A percentile compares a stretch with the other conserved stretches of the same genome.
phyloP scores from a whole-genome alignment of 2,113 vertebrate genomes.

The Varanus komodoensis region DNA sequence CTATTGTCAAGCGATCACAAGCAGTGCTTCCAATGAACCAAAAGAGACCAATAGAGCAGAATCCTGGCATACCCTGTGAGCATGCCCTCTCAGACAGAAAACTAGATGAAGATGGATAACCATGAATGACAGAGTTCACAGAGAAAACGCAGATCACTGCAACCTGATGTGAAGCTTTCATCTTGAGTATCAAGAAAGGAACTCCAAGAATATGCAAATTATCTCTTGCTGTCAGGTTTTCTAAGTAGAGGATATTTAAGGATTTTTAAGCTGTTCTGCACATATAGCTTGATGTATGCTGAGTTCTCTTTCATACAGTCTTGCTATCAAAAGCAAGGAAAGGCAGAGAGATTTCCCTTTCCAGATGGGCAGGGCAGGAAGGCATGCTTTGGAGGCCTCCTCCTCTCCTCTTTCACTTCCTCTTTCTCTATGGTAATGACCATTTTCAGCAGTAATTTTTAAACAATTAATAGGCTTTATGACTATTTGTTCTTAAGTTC shows the following conservation, averaged over 20 bases:
- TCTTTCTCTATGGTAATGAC: no score
- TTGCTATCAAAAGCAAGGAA: no score
- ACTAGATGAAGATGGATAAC: conserved; percentile 1
- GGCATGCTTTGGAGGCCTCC: no score
- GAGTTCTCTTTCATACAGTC: not conserved
- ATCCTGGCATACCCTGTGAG: not conserved
- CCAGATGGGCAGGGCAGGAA: no score
- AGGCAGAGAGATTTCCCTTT: no score
- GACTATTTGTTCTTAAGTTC: no score
- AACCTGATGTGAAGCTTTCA: not conserved
- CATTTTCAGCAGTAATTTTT: no score
- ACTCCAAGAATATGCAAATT: not conserved
- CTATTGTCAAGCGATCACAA: conserved; percentile 6
- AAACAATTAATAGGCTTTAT: no score
- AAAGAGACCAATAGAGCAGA: conserved; percentile 23
- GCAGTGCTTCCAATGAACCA: not conserved
- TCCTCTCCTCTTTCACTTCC: no score
- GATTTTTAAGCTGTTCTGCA: not conserved
- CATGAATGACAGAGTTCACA: fast-evolving
- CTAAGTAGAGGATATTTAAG: not conserved
- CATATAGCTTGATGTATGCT: not conserved
- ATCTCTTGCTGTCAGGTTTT: not conserved
- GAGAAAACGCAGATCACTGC: not conserved
- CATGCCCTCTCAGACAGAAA: not conserved
- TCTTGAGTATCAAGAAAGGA: not conserved